Base-by-base conservation (phyloP, 2,888 invertebrate genomes). In the Drosophila lutescens region DNA sequence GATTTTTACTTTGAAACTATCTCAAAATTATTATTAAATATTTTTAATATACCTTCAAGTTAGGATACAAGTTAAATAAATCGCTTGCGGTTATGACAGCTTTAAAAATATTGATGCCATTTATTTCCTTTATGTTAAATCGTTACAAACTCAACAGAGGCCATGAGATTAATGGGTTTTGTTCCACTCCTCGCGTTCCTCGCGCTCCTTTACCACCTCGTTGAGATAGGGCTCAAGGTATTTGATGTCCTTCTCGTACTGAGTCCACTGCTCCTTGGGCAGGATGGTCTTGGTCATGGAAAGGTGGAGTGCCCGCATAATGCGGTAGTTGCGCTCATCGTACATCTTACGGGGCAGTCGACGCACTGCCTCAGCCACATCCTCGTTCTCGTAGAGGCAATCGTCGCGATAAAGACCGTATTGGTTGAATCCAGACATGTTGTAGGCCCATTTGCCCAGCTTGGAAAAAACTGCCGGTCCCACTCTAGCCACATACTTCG, bases 221-320 rank as follows among this genome's bases (percentile, higher is more conserved):
- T 96, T 93, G 4, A 99, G 93, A 81, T 95, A 94, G 1, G 97
- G 97, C 74, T 94, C 93, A 65, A 98, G 94, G 91, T 98, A 98
- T 69, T 93, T 93, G 7, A 88, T 87, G 91, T 98, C 98, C 91
- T 98, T 96, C 90, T 98, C 98, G 76, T 94, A 95, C 90, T 96
- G 96, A 12, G 96, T 97, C 99, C 99, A 99, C 90, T 98, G 94
- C 41, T 96, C 96, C 91, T 97, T 95, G n/a, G 99, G 99, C 43
- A 99, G 93, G 86, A 96, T 92, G 26, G 93, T 93, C 89, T 98
- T 98, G 65, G 94, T 94, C 77, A 96, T 91, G 20, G 95, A 95
- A 23, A 97, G 93, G 82, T 98, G 96, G 62, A 96, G 91, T 15
- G 99, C 99, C 36, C 98, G 94, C 46, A 96, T 91, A 55, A 98